Evolutionary conservation across 2,113 vertebrate species (phyloP).

Genomic region (Lampris megalopsis): DNA sequence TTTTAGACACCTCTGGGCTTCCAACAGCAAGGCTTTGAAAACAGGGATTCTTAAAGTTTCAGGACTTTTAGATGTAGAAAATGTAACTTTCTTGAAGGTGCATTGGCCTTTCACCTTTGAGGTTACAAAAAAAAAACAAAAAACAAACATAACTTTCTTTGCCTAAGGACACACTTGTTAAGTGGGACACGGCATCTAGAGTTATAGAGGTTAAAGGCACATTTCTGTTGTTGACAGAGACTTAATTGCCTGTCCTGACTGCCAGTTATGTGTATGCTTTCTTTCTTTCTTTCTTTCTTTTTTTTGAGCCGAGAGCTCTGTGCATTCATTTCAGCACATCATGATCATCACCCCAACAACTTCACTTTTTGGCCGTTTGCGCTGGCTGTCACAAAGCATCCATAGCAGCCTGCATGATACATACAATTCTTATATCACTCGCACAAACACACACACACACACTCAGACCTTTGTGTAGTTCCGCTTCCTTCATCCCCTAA

Average conservation of each 20-base stretch:
- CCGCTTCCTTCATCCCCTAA: constrained; percentile 18
- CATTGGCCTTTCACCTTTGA: neutral
- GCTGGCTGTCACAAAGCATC: neutral
- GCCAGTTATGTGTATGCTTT: neutral
- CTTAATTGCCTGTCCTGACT: constrained; percentile 9
- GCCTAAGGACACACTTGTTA: constrained; percentile 2
- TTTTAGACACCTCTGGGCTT: no score
- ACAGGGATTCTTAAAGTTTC: no score
- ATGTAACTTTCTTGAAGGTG: neutral
- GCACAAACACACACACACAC: neutral
- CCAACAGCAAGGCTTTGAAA: no score
- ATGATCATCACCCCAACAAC: constrained; percentile 28
- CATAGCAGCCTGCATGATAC: constrained; percentile 25
- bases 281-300: neutral
- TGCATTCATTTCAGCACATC: constrained; percentile 18
- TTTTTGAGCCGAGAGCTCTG: neutral
- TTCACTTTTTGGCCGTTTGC: constrained; percentile 1
- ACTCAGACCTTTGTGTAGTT: neutral
- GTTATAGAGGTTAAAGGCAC: neutral
- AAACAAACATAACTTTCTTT: constrained; percentile 28
- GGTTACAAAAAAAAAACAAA: constrained; percentile 27
- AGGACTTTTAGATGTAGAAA: neutral
- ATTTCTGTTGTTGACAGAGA: constrained; percentile 17
- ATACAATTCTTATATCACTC: neutral
- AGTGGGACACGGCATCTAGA: constrained; percentile 11